phyloP scores from a whole-genome alignment of 2,113 vertebrate genomes.

The Tiliqua scincoides region DNA sequence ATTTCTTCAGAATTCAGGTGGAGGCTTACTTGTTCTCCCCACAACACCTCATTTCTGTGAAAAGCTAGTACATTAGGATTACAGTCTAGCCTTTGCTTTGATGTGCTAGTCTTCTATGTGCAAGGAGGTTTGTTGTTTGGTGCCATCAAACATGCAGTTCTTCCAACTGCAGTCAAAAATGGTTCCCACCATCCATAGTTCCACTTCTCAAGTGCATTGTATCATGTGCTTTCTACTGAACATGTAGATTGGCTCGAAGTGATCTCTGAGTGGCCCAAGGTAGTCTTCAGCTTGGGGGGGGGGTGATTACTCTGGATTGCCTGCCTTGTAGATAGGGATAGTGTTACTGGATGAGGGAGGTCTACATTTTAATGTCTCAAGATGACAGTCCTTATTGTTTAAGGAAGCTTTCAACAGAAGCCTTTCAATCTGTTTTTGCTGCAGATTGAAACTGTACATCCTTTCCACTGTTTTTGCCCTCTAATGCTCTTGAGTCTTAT shows the following conservation, averaged over 20 bases:
- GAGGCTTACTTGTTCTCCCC: too few relatives aligned
- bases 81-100: background rate
- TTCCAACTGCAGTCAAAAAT: background rate
- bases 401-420: conserved; percentile 55
- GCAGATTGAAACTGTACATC: background rate
- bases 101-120: background rate
- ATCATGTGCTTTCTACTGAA: background rate
- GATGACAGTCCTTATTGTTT: conserved; percentile 45
- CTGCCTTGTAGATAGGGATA: background rate
- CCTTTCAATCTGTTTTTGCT: conserved; percentile 57
- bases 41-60: too few relatives aligned
- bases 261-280: background rate
- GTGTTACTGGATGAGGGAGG: background rate
- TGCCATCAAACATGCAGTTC: background rate
- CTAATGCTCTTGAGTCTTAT: conserved; percentile 41
- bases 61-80: background rate
- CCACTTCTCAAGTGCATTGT: background rate
- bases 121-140: too few relatives aligned
- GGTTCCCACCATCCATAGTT: too few relatives aligned
- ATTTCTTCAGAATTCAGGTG: background rate
- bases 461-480: conserved; percentile 35
- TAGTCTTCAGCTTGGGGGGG: too few relatives aligned
- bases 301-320: background rate
- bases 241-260: background rate
- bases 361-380: background rate